Conservation (phyloP, 1,140 invertebrate species). For the Diorhabda carinulata region DNA sequence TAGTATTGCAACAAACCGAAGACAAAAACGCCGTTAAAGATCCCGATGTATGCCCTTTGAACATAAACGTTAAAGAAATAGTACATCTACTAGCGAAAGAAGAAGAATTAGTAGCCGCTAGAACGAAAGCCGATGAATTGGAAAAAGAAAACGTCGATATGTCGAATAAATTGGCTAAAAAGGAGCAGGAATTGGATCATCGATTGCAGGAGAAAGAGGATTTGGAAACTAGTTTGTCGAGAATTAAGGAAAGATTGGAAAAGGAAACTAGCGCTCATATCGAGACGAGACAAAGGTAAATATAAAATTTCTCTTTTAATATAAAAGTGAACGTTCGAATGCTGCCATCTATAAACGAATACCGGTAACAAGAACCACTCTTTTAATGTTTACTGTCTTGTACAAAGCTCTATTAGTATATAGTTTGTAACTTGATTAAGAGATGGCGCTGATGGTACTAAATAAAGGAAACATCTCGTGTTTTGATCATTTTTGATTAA, state of each 20-base stretch:
- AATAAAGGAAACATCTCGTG: too few relatives aligned
- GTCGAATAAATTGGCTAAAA: constrained; percentile 79
- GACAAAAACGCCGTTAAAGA: constrained; percentile 54
- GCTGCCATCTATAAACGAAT: too few relatives aligned
- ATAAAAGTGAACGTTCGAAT: too few relatives aligned
- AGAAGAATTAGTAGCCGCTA: constrained; percentile 83
- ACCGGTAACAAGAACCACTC: too few relatives aligned
- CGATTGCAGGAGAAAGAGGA: constrained; percentile 90
- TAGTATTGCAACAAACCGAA: constrained; percentile 77
- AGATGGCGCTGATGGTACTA: too few relatives aligned
- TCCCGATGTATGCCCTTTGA: constrained; percentile 77
- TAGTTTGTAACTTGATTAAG: too few relatives aligned
- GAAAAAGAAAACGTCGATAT: constrained; percentile 88
- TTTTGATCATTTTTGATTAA: too few relatives aligned
- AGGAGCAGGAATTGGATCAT: constrained; percentile 89
- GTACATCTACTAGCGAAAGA: constrained; percentile 90
- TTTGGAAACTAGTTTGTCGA: constrained; percentile 73
- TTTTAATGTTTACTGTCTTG: too few relatives aligned
- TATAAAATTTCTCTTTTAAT: background rate
- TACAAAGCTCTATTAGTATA: too few relatives aligned
- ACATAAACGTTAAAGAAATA: constrained; percentile 89
- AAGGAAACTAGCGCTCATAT: constrained; percentile 83
- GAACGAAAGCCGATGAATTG: constrained; percentile 81
- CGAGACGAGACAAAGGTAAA: constrained; percentile 72
- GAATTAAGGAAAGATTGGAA: constrained; percentile 86